phyloP scores from a whole-genome alignment of 2,113 vertebrate species.

The Hylia prasina region DNA sequence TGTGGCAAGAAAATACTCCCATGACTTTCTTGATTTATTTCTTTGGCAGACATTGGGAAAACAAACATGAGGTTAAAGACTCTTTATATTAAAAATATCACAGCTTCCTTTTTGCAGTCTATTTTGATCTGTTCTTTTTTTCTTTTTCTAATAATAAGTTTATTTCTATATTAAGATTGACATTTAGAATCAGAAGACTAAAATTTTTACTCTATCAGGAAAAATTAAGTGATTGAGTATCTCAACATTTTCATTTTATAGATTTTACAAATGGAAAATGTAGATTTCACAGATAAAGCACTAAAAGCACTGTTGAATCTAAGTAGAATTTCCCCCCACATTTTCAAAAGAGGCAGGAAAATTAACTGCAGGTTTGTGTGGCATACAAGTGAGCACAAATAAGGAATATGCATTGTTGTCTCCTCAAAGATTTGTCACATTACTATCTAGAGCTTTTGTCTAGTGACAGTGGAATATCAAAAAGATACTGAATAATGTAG shows the following conservation, averaged over 20 bases:
- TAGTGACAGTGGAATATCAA: constrained; percentile 71
- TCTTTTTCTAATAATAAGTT: constrained; percentile 1
- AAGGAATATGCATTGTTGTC: constrained; percentile 68
- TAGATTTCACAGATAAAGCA: constrained; percentile 60
- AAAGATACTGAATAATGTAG: constrained; percentile 72
- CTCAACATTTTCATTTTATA: constrained; percentile 66
- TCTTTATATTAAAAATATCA: neutral
- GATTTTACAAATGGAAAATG: constrained; percentile 60
- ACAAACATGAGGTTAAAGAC: neutral
- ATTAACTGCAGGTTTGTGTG: constrained; percentile 69
- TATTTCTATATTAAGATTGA: constrained; percentile 65
- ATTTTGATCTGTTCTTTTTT: constrained; percentile 3
- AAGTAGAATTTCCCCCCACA: constrained; percentile 64
- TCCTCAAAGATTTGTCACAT: constrained; percentile 76
- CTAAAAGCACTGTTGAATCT: constrained; percentile 56
- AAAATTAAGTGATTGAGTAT: constrained; percentile 65
- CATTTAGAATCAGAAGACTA: constrained; percentile 53
- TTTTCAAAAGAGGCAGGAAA: constrained; percentile 70
- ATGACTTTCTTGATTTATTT: neutral
- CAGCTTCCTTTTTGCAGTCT: neutral
- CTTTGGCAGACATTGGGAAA: neutral
- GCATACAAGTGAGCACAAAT: constrained; percentile 69
- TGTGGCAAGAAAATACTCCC: neutral
- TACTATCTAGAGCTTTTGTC: constrained; percentile 71
- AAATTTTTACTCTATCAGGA: constrained; percentile 38